Percentiles rank a stretch among this genome's conserved stretches.
These are phyloP conservation scores for zebrafish (Danio rerio) DNA, from an alignment of 2,113 vertebrate genomes.

Conservation along the genomic window GRCz12tu NC_133200.1:9492501-9493000, in stretches of 20 bases:
- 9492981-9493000: too few relatives aligned
- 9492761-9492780: constrained; percentile 92
- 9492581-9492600: constrained; percentile 77
- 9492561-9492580: not conserved
- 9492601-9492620: constrained; percentile 94
- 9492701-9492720: constrained; percentile 92
- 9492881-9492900: too few relatives aligned
- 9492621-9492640: constrained; percentile 99
- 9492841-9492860: too few relatives aligned
- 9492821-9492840: too few relatives aligned
- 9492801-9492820: too few relatives aligned
- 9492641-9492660: constrained; percentile 96
- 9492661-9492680: constrained; percentile 96
- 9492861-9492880: too few relatives aligned
- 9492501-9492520: not conserved
- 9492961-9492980: too few relatives aligned
- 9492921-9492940: too few relatives aligned
- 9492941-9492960: too few relatives aligned
- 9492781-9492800: constrained; percentile 36
- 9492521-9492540: not conserved
- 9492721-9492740: constrained; percentile 97
- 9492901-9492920: too few relatives aligned
- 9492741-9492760: constrained; percentile 87
- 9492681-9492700: constrained; percentile 98
- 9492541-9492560: not conserved